Percentiles rank a stretch among this genome's conserved stretches.
phyloP scores from a whole-genome alignment of 2,888 invertebrate genomes.

The Orthosia gracilis region DNA sequence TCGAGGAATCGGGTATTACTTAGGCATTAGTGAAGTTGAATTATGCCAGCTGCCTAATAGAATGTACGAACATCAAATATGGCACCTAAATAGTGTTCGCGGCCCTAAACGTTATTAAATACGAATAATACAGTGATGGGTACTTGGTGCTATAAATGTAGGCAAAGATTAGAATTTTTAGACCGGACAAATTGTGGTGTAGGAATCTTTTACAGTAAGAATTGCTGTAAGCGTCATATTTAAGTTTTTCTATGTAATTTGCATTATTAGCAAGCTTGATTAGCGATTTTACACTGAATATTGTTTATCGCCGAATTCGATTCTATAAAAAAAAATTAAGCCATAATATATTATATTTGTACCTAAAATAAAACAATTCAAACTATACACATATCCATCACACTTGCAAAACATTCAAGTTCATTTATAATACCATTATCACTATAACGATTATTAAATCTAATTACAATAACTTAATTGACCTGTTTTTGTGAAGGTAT shows the following conservation, averaged over 20 bases:
- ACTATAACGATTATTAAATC: conserved; percentile 38
- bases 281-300: conserved; percentile 1
- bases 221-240: conserved; percentile 20
- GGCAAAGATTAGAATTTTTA: conserved; percentile 12
- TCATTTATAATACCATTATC: conserved; percentile 49
- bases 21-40: conserved; percentile 14
- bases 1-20: conserved; percentile 13
- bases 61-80: conserved; percentile 26
- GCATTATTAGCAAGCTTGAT: conserved; percentile 19
- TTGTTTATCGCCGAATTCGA: conserved; percentile 25
- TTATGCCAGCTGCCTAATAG: conserved; percentile 37
- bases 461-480: conserved; percentile 65
- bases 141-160: conserved; percentile 14
- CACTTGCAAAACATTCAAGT: conserved; percentile 52
- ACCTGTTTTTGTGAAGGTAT: conserved; percentile 59
- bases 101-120: conserved; percentile 1
- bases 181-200: conserved; percentile 9
- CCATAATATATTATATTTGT: conserved; percentile 63
- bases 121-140: conserved; percentile 10
- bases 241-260: conserved; percentile 21
- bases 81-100: conserved; percentile 23
- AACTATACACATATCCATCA: conserved; percentile 37
- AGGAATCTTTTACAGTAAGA: conserved; percentile 8
- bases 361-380: conserved; percentile 60
- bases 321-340: conserved; percentile 48